Evolutionary conservation across 2,797 vertebrate genomes (phyloP).

Genomic region (Crax fasciolata): DNA sequence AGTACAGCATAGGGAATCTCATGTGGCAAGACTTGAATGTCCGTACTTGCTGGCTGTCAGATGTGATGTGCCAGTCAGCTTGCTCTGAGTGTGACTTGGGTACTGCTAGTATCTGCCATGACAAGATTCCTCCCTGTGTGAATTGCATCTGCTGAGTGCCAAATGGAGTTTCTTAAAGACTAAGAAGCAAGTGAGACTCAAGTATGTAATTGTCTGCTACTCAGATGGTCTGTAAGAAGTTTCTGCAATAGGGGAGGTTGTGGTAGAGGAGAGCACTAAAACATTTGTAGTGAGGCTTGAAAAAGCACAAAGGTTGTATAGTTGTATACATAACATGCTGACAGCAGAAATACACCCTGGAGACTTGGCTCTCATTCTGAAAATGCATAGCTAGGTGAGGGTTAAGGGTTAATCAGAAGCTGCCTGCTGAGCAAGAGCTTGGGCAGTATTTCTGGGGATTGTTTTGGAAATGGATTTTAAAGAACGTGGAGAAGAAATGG

Average conservation of each 20-base stretch:
- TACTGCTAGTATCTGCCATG: background rate
- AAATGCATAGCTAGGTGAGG: background rate
- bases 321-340: background rate
- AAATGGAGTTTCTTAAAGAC: background rate
- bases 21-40: background rate
- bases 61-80: background rate
- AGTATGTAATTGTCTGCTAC: accelerated
- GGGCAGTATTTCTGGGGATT: background rate
- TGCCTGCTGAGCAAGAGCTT: background rate
- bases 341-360: background rate
- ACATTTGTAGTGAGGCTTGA: background rate
- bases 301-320: background rate
- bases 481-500: background rate
- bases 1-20: background rate
- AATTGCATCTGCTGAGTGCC: background rate
- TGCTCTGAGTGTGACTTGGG: background rate
- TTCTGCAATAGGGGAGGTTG: background rate
- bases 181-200: background rate
- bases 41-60: background rate
- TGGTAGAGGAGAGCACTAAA: background rate
- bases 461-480: background rate
- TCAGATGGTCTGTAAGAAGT: background rate
- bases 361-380: background rate
- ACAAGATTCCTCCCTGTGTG: too few relatives aligned
- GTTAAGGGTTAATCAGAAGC: background rate